phyloP scores from a whole-genome alignment of 2,797 vertebrate genomes.

The Amazona finschi region DNA sequence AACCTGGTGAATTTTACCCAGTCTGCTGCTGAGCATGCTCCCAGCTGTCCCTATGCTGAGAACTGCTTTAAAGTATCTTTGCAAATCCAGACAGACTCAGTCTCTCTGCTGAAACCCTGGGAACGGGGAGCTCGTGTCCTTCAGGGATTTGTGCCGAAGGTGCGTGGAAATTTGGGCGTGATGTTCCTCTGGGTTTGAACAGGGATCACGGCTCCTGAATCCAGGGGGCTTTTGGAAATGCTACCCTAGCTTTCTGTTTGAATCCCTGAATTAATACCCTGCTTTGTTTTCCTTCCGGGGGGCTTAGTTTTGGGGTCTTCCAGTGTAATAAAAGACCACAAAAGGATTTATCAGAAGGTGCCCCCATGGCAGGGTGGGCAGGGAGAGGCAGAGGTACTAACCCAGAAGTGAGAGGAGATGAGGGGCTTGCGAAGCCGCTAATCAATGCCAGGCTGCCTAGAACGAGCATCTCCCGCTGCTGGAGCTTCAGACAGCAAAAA shows the following conservation, averaged over 20 bases:
- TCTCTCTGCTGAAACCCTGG: not conserved
- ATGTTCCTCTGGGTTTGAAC: not conserved
- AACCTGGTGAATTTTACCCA: not conserved
- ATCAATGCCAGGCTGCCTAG: constrained; percentile 73
- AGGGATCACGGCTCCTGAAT: rapidly evolving
- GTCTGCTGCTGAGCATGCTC: not conserved
- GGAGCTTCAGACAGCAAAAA: constrained; percentile 71
- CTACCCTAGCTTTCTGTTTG: not conserved
- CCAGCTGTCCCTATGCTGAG: not conserved
- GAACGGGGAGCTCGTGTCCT: not conserved
- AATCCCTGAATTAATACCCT: not conserved
- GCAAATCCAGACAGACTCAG: not conserved
- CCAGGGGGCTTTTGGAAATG: not conserved
- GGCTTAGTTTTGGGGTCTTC: not conserved
- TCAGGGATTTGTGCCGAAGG: not conserved
- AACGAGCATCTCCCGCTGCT: constrained; percentile 59
- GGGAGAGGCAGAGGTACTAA: not conserved
- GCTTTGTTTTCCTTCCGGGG: not conserved
- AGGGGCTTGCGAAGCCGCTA: constrained; percentile 54
- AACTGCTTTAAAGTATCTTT: not conserved
- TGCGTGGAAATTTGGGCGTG: not conserved
- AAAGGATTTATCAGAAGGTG: not conserved
- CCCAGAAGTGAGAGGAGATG: not conserved
- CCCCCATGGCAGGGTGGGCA: not conserved
- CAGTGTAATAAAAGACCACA: not conserved